Base-by-base conservation (phyloP, 2,113 vertebrate species). In the Oncorhynchus tshawytscha region DNA sequence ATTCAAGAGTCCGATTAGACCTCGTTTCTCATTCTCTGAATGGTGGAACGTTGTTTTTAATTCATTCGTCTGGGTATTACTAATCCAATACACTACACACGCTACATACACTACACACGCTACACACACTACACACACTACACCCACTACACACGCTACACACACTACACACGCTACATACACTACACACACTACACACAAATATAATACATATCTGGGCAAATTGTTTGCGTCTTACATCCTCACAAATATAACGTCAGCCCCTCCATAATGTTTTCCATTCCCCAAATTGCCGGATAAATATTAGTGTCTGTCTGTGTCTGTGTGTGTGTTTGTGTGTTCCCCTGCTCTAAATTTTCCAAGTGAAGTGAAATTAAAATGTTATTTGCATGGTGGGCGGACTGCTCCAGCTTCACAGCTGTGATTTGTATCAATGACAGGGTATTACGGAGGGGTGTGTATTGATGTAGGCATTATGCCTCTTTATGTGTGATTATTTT, bases 1-100 rank as follows among this genome's bases (percentile, higher is more conserved):
- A 93, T 90, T 90, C 85, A 89, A 84, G 82, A 80, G 82, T 87
- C 86, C 78, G 87, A 91, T 91, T 91, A 86, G 82, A 81, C 59
- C 83, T 87, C 84, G 84, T 91, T 51, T 87, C 87, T 82, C 22
- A 81, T 78, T 71, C 78, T 77, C 67, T 73, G 67, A 34, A 72
- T 80, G 73, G 81, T 84, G 81, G 49, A 34, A 34, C 5, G 31
- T 34, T 34, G 5, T 91, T 90, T 84, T 78, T 67, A 75, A 86
- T 87, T 89, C 86, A 87, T 87, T 89, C 86, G 27, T 91, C 87
- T n/a, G 67, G 74, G 78, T 81, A 75, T 51, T 51, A 51, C 15
- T 85, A 88, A 90, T 87, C 86, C 83, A 88, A 88, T 88, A 88
- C 86, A 90, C 27, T 27, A 51, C 49, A 51, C 13, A 51, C 12